Base-by-base conservation (phyloP, 2,113 vertebrate genomes). In the Smithornis capensis region DNA sequence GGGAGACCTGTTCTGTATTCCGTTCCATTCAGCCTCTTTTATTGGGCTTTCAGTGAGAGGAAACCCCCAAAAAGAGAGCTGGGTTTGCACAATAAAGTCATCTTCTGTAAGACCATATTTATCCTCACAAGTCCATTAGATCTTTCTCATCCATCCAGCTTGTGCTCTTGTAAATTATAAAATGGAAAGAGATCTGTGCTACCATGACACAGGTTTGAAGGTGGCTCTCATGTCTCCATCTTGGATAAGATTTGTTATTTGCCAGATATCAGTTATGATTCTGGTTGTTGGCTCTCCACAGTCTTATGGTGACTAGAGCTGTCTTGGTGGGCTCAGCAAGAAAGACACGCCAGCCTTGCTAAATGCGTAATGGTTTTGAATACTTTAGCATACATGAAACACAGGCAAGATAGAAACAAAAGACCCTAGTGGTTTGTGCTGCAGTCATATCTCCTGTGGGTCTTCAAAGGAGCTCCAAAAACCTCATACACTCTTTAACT, bases 31-130 rank as follows among this genome's bases (percentile, higher is more conserved):
- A 45, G 33, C 11, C 42, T 77, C 13, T 1, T 65, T 73, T 60
- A 4, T 18, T 56, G 13, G 29, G 10, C 28, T 75, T 50, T 68
- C 1, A 3, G 21, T n/a, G 27, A 50, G 28, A 56, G 14, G 37
- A 60, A 60, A 6, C 37, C 31, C 42, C n/a, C n/a, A n/a, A 29
- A 35, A 42, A 44, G 14, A 29, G 12, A 45, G 4, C 13, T 42
- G 40, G 14, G 14, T 70, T 86, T 93, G 37, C 6, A 3, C 8
- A 40, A 8, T 0, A 0, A n/a, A 40, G 27, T n/a, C 1, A 1
- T 42, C 19, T 21, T 23, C 63, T 21, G 3, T 52, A 37, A 50
- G 12, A 50, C 5, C 0, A 0, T n/a, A 12, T 82, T 71, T 82
- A 14, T 63, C 31, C 18, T 59, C 25, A 31, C 17, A 31, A 33